Conservation (phyloP, 2,888 invertebrate species). For the Drosophila helvetica region DNA sequence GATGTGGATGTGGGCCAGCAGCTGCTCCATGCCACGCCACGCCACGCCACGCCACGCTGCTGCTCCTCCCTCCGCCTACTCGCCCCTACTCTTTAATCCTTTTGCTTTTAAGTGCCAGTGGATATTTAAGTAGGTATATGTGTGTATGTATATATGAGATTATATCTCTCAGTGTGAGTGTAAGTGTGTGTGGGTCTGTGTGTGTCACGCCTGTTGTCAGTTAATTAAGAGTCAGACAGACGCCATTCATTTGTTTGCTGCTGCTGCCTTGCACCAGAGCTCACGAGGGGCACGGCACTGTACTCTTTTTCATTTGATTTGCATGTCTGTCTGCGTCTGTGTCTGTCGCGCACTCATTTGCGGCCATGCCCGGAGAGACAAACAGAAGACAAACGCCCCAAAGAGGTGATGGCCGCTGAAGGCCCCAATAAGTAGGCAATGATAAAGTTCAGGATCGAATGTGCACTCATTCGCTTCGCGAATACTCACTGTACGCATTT, state of each 20-base stretch:
- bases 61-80: not conserved
- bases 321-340: conserved; percentile 29
- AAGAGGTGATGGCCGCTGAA: too few species aligned
- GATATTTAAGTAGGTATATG: conserved; percentile 5
- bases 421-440: not conserved
- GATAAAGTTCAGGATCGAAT: conserved; percentile 4
- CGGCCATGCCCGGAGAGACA: conserved; percentile 7
- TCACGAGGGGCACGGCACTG: conserved; percentile 32
- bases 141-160: not conserved
- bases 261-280: conserved; percentile 47
- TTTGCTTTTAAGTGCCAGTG: conserved; percentile 8
- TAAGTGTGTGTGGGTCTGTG: conserved; percentile 11
- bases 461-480: not conserved
- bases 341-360: not conserved
- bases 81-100: not conserved
- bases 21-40: not conserved
- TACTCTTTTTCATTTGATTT: conserved; percentile 62
- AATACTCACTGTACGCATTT: conserved; percentile 13
- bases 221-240: conserved; percentile 70
- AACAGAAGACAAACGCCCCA: too few species aligned
- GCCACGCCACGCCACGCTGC: too few species aligned
- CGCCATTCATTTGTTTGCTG: conserved; percentile 29
- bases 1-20: conserved; percentile 27
- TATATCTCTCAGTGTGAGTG: not conserved
- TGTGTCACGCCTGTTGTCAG: conserved; percentile 61